Percentiles rank a stretch among this genome's conserved stretches.
Conservation (phyloP, 2,888 invertebrate genomes). For the Perizoma affinitatum region DNA sequence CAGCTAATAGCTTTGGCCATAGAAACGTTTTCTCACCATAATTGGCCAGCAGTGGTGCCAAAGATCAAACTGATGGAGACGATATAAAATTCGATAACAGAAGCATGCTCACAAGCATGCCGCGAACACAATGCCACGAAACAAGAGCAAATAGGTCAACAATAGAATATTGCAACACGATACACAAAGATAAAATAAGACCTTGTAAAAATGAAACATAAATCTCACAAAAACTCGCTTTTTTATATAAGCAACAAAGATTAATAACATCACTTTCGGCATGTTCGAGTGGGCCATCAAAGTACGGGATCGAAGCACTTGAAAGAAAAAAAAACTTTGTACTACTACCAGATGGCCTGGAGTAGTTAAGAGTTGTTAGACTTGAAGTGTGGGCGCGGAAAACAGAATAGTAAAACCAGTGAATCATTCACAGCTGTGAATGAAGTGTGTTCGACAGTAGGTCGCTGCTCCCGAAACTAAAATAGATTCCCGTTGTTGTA, state of each 20-base stretch:
- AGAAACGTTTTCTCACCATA: conserved; percentile 8
- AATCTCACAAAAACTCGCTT: conserved; percentile 37
- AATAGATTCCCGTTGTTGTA: conserved; percentile 63
- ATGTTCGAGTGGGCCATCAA: conserved; percentile 51
- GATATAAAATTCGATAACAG: conserved; percentile 27
- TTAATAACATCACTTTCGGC: conserved; percentile 54
- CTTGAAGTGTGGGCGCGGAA: conserved; percentile 63
- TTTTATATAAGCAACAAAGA: conserved; percentile 41
- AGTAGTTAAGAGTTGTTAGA: conserved; percentile 37
- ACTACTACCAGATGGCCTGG: conserved; percentile 47
- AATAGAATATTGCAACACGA: conserved; percentile 34
- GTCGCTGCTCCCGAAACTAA: conserved; percentile 68
- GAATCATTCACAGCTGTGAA: conserved; percentile 70
- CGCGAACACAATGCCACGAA: conserved; percentile 23
- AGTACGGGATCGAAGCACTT: conserved; percentile 29
- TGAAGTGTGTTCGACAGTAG: conserved; percentile 66
- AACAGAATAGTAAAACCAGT: conserved; percentile 48
- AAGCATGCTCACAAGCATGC: conserved; percentile 21
- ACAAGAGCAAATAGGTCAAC: conserved; percentile 36
- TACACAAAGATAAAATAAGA: conserved; percentile 38
- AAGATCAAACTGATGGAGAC: conserved; percentile 18
- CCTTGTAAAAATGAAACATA: conserved; percentile 28
- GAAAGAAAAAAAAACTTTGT: conserved; percentile 47
- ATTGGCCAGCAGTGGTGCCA: background rate
- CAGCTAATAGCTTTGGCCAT: conserved; percentile 6